phyloP scores from a whole-genome alignment of 92 coral and sea anemone species.

The Micromussa lordhowensis region DNA sequence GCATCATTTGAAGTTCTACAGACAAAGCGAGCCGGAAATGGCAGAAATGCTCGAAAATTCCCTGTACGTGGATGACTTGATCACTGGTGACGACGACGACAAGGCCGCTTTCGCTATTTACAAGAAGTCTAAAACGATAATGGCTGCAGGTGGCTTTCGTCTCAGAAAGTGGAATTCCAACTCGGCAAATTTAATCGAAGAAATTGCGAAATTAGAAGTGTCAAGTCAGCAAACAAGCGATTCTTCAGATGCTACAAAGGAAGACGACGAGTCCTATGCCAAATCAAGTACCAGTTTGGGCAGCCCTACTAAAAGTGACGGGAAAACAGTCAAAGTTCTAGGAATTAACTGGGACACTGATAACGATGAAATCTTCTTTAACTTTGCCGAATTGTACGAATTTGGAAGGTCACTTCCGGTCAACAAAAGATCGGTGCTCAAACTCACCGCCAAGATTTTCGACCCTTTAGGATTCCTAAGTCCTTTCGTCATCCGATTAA shows the following conservation, averaged over 20 bases:
- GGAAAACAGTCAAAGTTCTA: conserved; percentile 21
- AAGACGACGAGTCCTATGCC: conserved; percentile 2
- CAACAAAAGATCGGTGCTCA: no score
- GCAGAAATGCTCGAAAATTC: background rate
- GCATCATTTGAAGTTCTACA: conserved; percentile 14
- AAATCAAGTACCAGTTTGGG: background rate
- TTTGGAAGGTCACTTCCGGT: conserved; percentile 44
- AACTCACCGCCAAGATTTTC: conserved; percentile 16
- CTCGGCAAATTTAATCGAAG: no score
- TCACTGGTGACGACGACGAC: no score
- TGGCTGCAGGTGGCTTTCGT: no score
- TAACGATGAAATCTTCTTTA: conserved; percentile 43
- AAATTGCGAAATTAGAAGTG: no score
- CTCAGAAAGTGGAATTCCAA: no score
- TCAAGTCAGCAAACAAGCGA: no score
- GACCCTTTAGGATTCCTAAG: conserved; percentile 22
- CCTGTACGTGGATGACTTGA: no score
- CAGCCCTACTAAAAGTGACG: background rate
- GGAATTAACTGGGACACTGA: conserved; percentile 49
- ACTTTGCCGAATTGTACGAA: conserved; percentile 30
- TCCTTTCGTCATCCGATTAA: conserved; percentile 6
- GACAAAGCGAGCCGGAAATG: conserved; percentile 8
- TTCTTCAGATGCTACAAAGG: no score
- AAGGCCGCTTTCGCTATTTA: no score
- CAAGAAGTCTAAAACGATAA: no score